These are phyloP conservation scores for Philhelius pedissequus DNA, from an alignment of 2,888 invertebrate genomes.

Conservation along the genomic window DNA sequence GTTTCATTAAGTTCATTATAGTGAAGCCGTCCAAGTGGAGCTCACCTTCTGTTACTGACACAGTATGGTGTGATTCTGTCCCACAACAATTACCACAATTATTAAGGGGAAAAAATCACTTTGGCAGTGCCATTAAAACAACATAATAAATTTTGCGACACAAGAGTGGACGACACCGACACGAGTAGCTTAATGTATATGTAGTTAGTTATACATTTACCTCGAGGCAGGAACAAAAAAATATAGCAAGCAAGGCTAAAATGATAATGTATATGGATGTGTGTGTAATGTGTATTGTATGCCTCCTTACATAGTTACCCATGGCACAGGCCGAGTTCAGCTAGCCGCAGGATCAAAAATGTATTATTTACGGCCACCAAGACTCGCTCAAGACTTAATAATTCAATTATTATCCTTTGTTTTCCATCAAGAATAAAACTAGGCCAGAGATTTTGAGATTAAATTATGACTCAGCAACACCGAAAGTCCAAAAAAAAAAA, in stretches of 20 bases:
- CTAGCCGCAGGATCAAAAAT: slow-evolving; percentile 11
- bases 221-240: not conserved
- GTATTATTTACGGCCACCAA: slow-evolving; percentile 40
- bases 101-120: slow-evolving; percentile 25
- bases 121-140: slow-evolving; percentile 49
- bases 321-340: not conserved
- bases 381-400: slow-evolving; percentile 2
- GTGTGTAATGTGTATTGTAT: too few relatives aligned
- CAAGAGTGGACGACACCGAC: not conserved
- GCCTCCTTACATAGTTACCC: not conserved
- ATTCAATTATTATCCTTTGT: slow-evolving; percentile 55
- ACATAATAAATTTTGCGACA: slow-evolving; percentile 45
- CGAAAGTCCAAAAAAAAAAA: not conserved
- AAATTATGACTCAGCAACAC: slow-evolving; percentile 23
- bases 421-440: slow-evolving; percentile 6
- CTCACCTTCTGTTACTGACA: slow-evolving; percentile 25
- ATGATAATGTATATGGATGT: not conserved
- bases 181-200: not conserved
- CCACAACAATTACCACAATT: slow-evolving; percentile 50
- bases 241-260: not conserved
- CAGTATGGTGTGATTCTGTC: slow-evolving; percentile 20
- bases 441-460: slow-evolving; percentile 15
- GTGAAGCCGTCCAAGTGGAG: not conserved
- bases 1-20: not conserved
- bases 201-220: not conserved